Percentiles rank a stretch among this genome's conserved stretches.
Conservation (phyloP, 2,113 vertebrate genomes). For the Stegostoma tigrinum region DNA sequence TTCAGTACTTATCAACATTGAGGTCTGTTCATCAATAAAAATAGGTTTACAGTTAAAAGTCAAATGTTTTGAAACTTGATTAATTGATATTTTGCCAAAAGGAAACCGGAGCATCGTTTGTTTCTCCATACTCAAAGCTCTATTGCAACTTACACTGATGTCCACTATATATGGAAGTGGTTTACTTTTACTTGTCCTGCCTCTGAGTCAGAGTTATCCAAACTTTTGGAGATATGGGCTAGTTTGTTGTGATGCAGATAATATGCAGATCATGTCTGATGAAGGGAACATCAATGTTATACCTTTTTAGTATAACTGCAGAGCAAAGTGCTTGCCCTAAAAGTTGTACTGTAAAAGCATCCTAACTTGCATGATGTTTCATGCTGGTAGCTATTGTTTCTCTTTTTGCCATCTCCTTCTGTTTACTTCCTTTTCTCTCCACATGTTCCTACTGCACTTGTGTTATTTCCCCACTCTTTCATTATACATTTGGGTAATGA, state of each 20-base stretch:
- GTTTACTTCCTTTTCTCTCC: background rate
- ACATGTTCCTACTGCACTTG: background rate
- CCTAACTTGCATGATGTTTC: background rate
- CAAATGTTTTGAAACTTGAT: conserved; percentile 34
- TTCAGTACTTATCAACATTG: conserved; percentile 61
- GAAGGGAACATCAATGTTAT: background rate
- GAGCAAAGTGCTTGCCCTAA: background rate
- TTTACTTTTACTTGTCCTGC: background rate
- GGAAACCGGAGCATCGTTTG: background rate
- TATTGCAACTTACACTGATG: background rate
- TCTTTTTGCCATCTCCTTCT: background rate
- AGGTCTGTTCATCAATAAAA: conserved; percentile 57
- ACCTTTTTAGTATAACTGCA: background rate
- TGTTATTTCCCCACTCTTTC: background rate
- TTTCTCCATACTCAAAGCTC: background rate
- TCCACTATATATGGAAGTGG: background rate
- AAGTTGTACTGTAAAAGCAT: background rate
- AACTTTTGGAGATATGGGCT: background rate
- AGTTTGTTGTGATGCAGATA: background rate
- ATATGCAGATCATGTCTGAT: background rate
- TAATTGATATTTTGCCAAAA: too few species aligned
- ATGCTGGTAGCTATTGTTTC: too few species aligned
- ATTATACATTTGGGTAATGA: background rate
- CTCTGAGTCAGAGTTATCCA: background rate
- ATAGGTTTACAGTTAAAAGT: background rate